phyloP scores from a whole-genome alignment of 1,140 invertebrate species.

The Halictus rubicundus region DNA sequence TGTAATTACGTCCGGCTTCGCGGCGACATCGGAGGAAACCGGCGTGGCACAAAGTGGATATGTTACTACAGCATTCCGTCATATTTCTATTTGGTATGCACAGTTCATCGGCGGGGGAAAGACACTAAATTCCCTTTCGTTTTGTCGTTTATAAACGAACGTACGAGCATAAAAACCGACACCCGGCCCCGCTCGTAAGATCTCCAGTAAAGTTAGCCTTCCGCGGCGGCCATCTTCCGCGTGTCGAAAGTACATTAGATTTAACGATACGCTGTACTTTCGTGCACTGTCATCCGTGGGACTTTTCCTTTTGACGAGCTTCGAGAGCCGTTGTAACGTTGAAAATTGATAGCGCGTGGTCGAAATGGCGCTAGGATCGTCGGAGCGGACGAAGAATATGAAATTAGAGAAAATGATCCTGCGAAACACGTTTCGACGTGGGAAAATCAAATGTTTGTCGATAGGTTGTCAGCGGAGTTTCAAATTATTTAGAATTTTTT shows the following conservation, averaged over 20 bases:
- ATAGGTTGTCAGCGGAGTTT: not conserved
- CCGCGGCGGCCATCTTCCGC: conserved; percentile 25
- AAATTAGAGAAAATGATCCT: not conserved
- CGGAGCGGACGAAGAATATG: not conserved
- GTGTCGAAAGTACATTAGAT: conserved; percentile 18
- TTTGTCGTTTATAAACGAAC: conserved; percentile 49
- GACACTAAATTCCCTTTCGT: conserved; percentile 49
- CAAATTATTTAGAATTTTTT: not conserved
- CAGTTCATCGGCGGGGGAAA: conserved; percentile 37
- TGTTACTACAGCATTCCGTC: conserved; percentile 26
- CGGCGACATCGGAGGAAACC: conserved; percentile 15
- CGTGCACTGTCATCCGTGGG: conserved; percentile 2
- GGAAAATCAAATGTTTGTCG: not conserved
- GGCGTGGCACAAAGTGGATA: conserved; percentile 31
- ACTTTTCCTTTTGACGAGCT: not conserved
- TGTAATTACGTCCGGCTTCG: not conserved
- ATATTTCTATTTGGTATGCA: conserved; percentile 52
- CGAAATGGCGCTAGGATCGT: not conserved
- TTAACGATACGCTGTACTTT: not conserved
- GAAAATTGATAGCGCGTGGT: not conserved
- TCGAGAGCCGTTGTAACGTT: not conserved
- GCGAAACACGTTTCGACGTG: not conserved
- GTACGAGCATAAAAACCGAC: conserved; percentile 46
- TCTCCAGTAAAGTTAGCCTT: conserved; percentile 27
- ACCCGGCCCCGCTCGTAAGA: conserved; percentile 41